A percentile compares a stretch with the other conserved stretches of the same genome.
Conservation (phyloP, 2,113 vertebrate species). For the Hemibagrus wyckioides region DNA sequence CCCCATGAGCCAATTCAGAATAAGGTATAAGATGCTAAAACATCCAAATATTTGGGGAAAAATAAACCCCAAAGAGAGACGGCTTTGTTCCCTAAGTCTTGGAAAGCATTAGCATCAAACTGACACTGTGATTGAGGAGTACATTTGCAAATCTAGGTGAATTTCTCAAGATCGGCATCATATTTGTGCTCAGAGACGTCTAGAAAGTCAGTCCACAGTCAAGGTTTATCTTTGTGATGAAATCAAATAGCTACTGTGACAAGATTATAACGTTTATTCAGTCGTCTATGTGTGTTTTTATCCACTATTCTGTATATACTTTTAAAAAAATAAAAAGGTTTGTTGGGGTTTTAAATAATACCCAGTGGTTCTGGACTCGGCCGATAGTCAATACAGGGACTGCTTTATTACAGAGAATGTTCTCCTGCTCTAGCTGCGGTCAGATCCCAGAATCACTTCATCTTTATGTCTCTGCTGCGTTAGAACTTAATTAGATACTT, state of each 20-base stretch:
- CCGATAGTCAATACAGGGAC: too few relatives aligned
- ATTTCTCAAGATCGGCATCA: not conserved
- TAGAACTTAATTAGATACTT: constrained; percentile 18
- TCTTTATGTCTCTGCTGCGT: not conserved
- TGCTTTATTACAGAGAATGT: too few relatives aligned
- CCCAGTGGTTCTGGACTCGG: too few relatives aligned
- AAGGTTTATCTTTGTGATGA: not conserved
- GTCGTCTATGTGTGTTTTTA: not conserved
- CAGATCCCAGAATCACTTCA: not conserved
- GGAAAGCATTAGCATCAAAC: not conserved
- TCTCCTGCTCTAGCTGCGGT: not conserved
- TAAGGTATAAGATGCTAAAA: constrained; percentile 4
- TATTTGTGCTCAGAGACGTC: not conserved
- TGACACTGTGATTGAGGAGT: not conserved
- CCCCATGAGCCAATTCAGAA: constrained; percentile 31
- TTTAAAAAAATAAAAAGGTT: too few relatives aligned
- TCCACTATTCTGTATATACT: not conserved
- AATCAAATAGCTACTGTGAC: not conserved
- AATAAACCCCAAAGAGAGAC: not conserved
- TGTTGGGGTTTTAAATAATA: too few relatives aligned
- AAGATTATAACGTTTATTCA: not conserved
- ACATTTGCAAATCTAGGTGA: not conserved
- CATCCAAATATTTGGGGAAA: not conserved
- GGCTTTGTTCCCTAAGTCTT: not conserved
- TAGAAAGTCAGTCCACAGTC: not conserved